These are phyloP conservation scores for Erpobdella octoculata DNA, from an alignment of 2,888 invertebrate species.

Conservation along the genomic window DNA sequence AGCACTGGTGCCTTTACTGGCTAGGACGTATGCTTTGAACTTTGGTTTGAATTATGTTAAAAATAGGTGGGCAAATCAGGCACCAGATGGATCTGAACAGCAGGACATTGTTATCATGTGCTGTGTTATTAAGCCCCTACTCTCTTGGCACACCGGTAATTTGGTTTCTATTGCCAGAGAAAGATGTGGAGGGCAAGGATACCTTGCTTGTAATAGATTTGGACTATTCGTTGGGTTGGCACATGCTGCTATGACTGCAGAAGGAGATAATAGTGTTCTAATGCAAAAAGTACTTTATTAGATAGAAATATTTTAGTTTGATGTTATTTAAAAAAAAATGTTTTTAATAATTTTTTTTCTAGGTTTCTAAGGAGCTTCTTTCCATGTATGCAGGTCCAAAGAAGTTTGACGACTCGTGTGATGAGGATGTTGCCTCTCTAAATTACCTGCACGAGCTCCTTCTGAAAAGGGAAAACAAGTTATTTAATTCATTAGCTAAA, in stretches of 20 bases:
- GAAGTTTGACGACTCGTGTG: no score
- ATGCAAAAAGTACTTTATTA: conserved; percentile 42
- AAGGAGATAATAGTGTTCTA: conserved; percentile 41
- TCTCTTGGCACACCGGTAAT: conserved; percentile 38
- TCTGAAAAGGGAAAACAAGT: conserved; percentile 33
- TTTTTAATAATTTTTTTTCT: not conserved
- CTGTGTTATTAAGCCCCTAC: conserved; percentile 40
- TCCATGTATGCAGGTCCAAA: no score
- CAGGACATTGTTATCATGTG: conserved; percentile 41
- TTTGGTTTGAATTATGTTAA: conserved; percentile 41
- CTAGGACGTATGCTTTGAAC: conserved; percentile 40
- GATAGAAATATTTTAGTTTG: not conserved
- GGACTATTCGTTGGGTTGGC: conserved; percentile 39
- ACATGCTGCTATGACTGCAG: conserved; percentile 41
- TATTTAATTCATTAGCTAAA: conserved; percentile 35
- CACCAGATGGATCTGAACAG: conserved; percentile 38
- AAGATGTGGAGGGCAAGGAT: conserved; percentile 41
- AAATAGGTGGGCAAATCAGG: conserved; percentile 36
- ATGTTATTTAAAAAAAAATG: not conserved
- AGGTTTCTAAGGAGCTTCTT: no score
- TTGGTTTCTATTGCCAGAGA: conserved; percentile 38
- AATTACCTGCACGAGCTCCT: conserved; percentile 35
- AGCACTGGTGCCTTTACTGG: conserved; percentile 39
- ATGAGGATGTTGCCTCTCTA: conserved; percentile 26
- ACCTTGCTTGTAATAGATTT: conserved; percentile 40